A percentile compares a stretch with the other conserved stretches of the same genome.
These are phyloP conservation scores for Garra rufa DNA, from an alignment of 2,113 vertebrate species.

Conservation along the genomic window DNA sequence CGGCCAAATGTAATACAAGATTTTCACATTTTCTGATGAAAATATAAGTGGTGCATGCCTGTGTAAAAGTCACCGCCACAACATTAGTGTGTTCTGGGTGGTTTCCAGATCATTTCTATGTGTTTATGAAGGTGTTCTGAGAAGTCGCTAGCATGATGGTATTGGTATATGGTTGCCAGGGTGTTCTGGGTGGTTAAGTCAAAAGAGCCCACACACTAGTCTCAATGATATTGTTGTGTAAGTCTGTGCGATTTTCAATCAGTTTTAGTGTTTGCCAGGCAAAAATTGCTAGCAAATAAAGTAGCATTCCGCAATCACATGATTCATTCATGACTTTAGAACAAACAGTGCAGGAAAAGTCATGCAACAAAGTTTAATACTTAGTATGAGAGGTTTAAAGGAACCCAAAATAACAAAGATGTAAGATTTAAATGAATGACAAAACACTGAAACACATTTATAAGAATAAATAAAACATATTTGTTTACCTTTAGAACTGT, in stretches of 20 bases:
- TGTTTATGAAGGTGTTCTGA: constrained; percentile 3
- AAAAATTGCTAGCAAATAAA: background rate
- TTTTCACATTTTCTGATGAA: background rate
- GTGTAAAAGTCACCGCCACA: background rate
- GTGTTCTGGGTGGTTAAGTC: constrained; percentile 12
- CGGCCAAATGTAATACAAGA: background rate
- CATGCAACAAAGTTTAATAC: background rate
- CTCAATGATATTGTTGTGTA: background rate
- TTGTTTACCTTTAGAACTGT: background rate
- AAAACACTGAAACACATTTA: no score
- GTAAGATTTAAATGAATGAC: no score
- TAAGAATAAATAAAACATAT: background rate
- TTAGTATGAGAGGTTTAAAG: background rate
- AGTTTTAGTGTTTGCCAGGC: background rate
- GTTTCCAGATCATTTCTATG: background rate
- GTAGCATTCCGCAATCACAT: background rate
- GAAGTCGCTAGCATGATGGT: background rate
- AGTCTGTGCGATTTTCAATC: background rate
- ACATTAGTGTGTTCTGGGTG: constrained; percentile 18
- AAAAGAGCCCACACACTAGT: constrained; percentile 2
- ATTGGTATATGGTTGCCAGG: background rate
- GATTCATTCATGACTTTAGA: background rate
- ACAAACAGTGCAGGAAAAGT: background rate
- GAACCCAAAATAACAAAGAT: no score
- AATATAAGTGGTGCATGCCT: background rate